Conservation (phyloP, 2,797 vertebrate genomes). For the Perodicticus potto region DNA sequence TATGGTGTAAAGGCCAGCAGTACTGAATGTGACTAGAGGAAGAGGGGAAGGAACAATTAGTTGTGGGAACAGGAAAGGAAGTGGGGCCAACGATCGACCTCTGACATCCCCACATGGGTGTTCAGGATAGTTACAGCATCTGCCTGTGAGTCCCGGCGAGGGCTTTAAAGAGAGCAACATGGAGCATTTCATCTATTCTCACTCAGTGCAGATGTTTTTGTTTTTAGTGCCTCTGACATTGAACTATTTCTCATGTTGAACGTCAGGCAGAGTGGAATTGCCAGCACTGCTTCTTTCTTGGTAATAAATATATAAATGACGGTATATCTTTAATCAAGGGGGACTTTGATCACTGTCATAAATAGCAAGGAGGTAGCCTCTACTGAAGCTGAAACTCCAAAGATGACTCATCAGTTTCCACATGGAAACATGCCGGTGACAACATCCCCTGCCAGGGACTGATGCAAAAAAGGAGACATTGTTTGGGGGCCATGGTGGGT, state of each 20-base stretch:
- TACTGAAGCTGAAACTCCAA: background rate
- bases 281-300: background rate
- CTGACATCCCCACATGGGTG: rapidly evolving
- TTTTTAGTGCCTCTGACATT: background rate
- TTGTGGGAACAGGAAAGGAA: background rate
- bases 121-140: background rate
- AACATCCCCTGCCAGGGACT: background rate
- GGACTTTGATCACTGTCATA: background rate
- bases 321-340: background rate
- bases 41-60: background rate
- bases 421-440: rapidly evolving
- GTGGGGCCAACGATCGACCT: background rate
- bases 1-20: too few relatives aligned
- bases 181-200: rapidly evolving
- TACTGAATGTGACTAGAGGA: background rate
- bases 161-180: background rate
- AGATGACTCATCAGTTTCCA: background rate
- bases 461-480: background rate
- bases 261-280: background rate
- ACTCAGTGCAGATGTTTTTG: rapidly evolving
- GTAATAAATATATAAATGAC: background rate
- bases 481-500: background rate
- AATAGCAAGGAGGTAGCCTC: background rate
- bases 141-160: rapidly evolving
- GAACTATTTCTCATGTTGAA: background rate